Percentiles rank a stretch among this genome's conserved stretches.
Conservation (phyloP, 2,888 invertebrate genomes). For the Chrysopilus asiliformis region DNA sequence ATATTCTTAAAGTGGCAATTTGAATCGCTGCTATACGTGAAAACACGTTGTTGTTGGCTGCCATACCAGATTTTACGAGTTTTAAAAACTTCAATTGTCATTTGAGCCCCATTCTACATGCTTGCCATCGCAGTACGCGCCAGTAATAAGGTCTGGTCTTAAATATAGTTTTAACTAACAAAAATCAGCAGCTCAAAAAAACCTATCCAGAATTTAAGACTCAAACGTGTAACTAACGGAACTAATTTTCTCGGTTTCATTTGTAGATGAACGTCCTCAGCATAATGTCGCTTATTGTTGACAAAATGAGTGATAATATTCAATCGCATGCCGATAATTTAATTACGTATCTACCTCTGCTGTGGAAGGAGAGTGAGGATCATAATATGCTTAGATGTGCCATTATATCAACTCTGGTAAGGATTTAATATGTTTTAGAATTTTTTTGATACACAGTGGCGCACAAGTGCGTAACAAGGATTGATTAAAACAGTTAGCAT, state of each 20-base stretch:
- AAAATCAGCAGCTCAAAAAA: no score
- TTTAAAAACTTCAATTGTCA: no score
- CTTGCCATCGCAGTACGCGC: no score
- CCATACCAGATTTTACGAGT: no score
- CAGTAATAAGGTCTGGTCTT: no score
- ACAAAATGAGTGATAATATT: slow-evolving; percentile 65
- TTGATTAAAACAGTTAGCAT: no score
- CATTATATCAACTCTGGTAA: slow-evolving; percentile 69
- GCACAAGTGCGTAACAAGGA: slow-evolving; percentile 4
- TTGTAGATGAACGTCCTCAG: slow-evolving; percentile 74
- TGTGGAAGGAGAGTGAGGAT: slow-evolving; percentile 79
- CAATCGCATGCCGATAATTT: slow-evolving; percentile 52
- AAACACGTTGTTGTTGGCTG: no score
- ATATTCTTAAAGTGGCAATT: no score
- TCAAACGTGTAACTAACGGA: no score
- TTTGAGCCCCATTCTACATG: no score
- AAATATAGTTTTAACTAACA: no score
- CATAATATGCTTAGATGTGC: slow-evolving; percentile 86
- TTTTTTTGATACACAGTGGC: slow-evolving; percentile 1
- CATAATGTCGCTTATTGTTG: slow-evolving; percentile 79
- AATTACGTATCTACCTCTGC: slow-evolving; percentile 66
- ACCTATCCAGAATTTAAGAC: slow-evolving; percentile 43
- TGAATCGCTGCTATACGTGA: no score
- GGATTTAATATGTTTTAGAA: slow-evolving; percentile 1
- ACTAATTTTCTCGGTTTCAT: not conserved